Evolutionary conservation across 2,888 invertebrate species (phyloP).

Genomic region (Ariolimax columbianus): DNA sequence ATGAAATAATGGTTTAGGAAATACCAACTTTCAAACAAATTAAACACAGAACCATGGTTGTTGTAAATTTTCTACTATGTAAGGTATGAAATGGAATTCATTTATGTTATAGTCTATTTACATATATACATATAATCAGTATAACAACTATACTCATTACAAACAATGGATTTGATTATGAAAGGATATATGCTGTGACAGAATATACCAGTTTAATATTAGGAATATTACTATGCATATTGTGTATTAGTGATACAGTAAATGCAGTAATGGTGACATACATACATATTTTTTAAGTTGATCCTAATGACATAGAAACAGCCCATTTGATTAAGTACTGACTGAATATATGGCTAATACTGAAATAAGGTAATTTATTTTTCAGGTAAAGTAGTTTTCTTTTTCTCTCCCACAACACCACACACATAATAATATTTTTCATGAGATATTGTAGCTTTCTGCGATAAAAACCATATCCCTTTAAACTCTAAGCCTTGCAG

Average conservation of each 20-base stretch:
- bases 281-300: not conserved
- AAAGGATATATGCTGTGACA: not conserved
- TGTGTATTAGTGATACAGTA: too few species aligned
- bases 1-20: not conserved
- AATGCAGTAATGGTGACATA: too few species aligned
- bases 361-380: not conserved
- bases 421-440: not conserved
- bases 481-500: too few species aligned
- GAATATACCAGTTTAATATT: not conserved
- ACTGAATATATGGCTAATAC: not conserved
- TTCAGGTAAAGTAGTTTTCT: not conserved
- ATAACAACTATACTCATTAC: not conserved
- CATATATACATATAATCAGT: slow-evolving; percentile 11
- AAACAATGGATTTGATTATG: not conserved
- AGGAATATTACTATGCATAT: not conserved
- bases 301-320: not conserved
- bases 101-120: not conserved
- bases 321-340: not conserved
- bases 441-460: not conserved
- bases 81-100: slow-evolving; percentile 24
- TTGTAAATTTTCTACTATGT: not conserved
- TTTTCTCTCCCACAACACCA: not conserved
- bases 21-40: not conserved
- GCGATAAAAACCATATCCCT: too few species aligned
- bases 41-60: not conserved